Evolutionary conservation across 2,797 vertebrate genomes (phyloP), one percentile per base, ranked within the genome.

Genomic region (Harpagifer antarcticus): DNA sequence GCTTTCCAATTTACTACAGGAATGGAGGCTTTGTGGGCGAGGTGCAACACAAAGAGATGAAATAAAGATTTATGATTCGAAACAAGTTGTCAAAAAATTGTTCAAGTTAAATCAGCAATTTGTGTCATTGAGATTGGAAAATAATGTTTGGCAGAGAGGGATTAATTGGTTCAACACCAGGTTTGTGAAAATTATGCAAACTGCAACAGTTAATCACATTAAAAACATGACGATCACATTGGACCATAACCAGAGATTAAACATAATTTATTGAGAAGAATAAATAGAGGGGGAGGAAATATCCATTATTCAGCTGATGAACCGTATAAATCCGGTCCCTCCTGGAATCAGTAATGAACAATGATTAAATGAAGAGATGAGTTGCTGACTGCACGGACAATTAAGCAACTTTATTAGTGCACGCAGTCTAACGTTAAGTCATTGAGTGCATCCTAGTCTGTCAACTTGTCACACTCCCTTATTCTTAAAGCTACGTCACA

Each of bases 131-230:
- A 69, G 69, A 85, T 68, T 82, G 73, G 15, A 63, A 81, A 81
- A 78, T 44, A 61, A 70, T 73, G 67, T 62, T 68, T 66, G 63
- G 80, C 56, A 73, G 72, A 56, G 60, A 66, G 15, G 59, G 71
- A 83, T 84, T 79, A 81, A 85, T 72, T 49, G 66, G 23, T 65
- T 72, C 17, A 3, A 59, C 13, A 2, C 52, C 48, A n/a, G n/a
- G 66, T 73, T 76, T 68, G 58, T 66, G 49, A 81, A 80, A 81
- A 78, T 59, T n/a, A 75, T 63, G 76, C 60, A 86, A 80, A 82
- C 56, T 64, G 68, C 62, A 50, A 78, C 67, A 65, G 47, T 78
- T 86, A 81, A 90, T 87, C 79, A 69, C 68, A 57, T 89, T 85
- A 78, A 86, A 79, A 74, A 67, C 42, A 59, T 33, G 37, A 80